Evolutionary conservation across 2,888 invertebrate genomes (phyloP), one percentile per base, ranked within the genome.

Genomic region (Ceriagrion tenellum): DNA sequence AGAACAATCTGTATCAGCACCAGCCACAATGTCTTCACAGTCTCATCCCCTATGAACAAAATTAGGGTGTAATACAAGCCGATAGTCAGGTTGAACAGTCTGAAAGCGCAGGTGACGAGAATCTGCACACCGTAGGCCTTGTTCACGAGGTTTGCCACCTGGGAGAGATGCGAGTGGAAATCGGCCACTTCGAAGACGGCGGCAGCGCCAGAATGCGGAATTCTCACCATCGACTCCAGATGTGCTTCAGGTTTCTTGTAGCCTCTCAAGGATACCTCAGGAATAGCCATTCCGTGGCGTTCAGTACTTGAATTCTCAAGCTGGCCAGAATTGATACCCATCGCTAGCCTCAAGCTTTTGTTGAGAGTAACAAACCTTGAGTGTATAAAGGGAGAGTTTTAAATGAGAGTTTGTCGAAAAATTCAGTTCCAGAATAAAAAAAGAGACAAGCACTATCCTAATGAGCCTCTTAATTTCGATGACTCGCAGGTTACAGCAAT

Each of bases 71-170:
- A 81, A 35, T 81, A 81, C 8, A 81, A 81, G 81, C 81, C 81
- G 35, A 81, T 35, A 1, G 81, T 81, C 81, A 81, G 18, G 81
- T 81, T 81, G 81, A 81, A 81, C 81, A 81, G 81, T 35, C 81
- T 35, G 35, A 81, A 81, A 26, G 81, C 81, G 35, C 13, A 81
- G 13, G 81, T 16, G 12, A 81, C 81, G 16, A 81, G 18, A 13
- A 81, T 81, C 81, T 81, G 81, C 35, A 30, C 35, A 35, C 81
- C 81, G 16, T 81, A 81, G 81, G 81, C 81, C 35, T 81, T 81
- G 81, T 81, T 81, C 35, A 81, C 35, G 81, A 35, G 81, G 13
- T 81, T 35, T 13, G 30, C 35, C 81, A 26, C 81, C 35, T 35
- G 81, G 0, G 81, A 81, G 16, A 81, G 81, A n/a, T 16, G 35